Percentiles rank a stretch among this genome's conserved stretches.
phyloP scores from a whole-genome alignment of 2,797 vertebrate genomes.

The Sebastes flavidus region DNA sequence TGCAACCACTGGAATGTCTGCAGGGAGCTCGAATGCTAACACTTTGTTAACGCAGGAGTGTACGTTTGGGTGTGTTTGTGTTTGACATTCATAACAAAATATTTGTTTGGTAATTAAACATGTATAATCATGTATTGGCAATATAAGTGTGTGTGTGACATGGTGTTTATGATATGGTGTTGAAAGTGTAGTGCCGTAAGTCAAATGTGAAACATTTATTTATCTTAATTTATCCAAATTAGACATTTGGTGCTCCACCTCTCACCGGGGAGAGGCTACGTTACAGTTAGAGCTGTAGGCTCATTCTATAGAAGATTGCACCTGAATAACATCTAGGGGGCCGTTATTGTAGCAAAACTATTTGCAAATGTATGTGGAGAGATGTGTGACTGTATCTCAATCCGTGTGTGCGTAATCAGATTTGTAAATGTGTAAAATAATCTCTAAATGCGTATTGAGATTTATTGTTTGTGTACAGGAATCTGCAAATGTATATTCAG shows the following conservation, averaged over 20 bases:
- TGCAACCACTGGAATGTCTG: slow-evolving; percentile 72
- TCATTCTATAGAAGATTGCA: background rate
- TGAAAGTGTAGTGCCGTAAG: background rate
- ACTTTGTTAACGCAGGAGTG: slow-evolving; percentile 10
- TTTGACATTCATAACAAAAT: slow-evolving; percentile 9
- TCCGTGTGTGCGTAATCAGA: background rate
- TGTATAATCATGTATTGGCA: background rate
- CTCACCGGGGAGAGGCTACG: background rate
- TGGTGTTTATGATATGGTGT: background rate
- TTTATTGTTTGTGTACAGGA: background rate
- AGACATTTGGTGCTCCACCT: background rate
- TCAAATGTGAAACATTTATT: background rate
- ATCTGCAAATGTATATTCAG: background rate
- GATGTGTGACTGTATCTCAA: background rate
- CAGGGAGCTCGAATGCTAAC: slow-evolving; percentile 40
- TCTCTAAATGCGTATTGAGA: background rate
- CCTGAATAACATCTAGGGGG: no score
- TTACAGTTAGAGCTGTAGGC: background rate
- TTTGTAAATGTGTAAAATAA: background rate
- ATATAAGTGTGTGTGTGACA: background rate
- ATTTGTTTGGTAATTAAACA: slow-evolving; percentile 19
- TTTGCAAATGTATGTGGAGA: background rate
- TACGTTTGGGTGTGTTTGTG: slow-evolving; percentile 4
- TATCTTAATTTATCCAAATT: background rate
- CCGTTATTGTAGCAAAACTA: background rate